Base-by-base conservation (phyloP, 2,888 invertebrate genomes). In the Ennomos erosarius region DNA sequence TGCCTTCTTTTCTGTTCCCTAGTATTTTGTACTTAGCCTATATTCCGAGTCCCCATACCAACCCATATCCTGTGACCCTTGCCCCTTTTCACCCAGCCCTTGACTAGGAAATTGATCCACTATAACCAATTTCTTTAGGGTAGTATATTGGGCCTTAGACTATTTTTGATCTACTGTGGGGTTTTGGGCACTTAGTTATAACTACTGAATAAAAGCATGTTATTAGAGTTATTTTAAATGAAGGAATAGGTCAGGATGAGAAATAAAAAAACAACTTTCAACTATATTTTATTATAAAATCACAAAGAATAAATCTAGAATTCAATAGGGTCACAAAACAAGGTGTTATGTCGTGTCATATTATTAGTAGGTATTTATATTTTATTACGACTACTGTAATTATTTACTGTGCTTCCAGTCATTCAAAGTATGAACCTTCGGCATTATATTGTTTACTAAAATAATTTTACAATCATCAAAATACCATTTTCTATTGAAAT, bases 281-380 rank as follows among this genome's bases (percentile, higher is more conserved):
- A 88, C 89, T 90, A 90, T 90, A 88, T 94, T 94, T 94, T 94
- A 94, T 94, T 94, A 94, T 93, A 94, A 94, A 94, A 94, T 94
- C 94, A 94, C 94, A 94, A 94, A 94, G 94, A 94, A 94, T 94
- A 94, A 93, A 93, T 94, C 94, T 94, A 94, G 94, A 94, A 93
- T 93, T 93, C 91, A 91, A 87, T 91, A 91, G 88, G 86, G 87
- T 90, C 87, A 88, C 88, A 89, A 26, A 26, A 26, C 26, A 89
- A 88, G 83, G 82, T 85, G 82, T 87, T 87, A 82, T 85, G 84
- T 85, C 84, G 84, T 87, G 82, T 87, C 84, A 49, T 26, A 51
- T 5, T 73, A 73, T 53, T 55, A 50, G 16, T 81, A 81, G 16
- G 35, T 85, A 84, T 83, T 85, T 83, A 85, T 87, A 83, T 82